Percentiles rank a stretch among this genome's conserved stretches.
Evolutionary conservation across 2,797 vertebrate genomes (phyloP).

Genomic region (Coccyzus lansbergi): DNA sequence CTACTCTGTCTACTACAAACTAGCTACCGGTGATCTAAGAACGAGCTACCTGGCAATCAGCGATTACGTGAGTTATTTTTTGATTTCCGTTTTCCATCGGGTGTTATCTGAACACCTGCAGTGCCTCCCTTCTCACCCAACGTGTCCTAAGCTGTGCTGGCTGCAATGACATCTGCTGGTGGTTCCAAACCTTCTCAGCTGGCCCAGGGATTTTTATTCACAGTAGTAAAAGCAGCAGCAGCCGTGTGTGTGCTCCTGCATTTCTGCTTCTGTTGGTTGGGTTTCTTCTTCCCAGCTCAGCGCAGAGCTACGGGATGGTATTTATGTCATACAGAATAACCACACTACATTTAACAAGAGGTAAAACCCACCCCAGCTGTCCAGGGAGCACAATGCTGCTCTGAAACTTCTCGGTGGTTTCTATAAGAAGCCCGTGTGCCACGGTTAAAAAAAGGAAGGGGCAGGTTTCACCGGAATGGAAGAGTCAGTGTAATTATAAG

Average conservation of each 20-base stretch:
- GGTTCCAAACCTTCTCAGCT: neutral
- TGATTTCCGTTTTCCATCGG: neutral
- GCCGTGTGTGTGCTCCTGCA: neutral
- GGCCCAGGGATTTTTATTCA: neutral
- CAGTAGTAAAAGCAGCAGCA: neutral
- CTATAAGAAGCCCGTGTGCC: neutral
- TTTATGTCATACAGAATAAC: neutral
- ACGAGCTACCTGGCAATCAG: neutral
- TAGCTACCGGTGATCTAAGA: neutral
- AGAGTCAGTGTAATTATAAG: conserved; percentile 3
- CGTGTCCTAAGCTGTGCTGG: fast-evolving
- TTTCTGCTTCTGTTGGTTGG: neutral
- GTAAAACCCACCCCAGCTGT: neutral
- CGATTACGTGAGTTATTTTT: neutral
- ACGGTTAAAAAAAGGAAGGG: neutral
- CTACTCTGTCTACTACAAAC: conserved; percentile 31
- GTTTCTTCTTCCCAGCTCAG: fast-evolving
- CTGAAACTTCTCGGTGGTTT: neutral
- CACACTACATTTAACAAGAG: neutral
- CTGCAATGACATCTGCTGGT: conserved; percentile 64
- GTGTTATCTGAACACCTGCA: neutral
- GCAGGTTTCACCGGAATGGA: neutral
- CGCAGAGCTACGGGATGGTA: neutral
- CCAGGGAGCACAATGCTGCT: fast-evolving
- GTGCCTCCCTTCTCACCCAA: neutral